Evolutionary conservation across 2,888 invertebrate genomes (phyloP).

Genomic region (Tetheella fluctuosa): DNA sequence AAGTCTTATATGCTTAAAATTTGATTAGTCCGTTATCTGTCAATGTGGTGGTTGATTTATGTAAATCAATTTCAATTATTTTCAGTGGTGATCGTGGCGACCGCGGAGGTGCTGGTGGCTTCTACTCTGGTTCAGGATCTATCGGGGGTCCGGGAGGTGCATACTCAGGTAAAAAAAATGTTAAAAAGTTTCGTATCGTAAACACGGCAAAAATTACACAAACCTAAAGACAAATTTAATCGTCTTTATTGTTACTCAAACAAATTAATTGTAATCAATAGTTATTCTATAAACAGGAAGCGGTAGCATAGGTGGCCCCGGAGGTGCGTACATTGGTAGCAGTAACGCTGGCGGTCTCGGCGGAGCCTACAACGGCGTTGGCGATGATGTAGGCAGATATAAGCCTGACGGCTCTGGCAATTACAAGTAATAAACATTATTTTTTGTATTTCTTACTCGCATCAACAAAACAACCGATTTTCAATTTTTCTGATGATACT

Average conservation of each 20-base stretch:
- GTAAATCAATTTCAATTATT: not conserved
- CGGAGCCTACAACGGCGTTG: slow-evolving; percentile 36
- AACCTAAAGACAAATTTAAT: too few relatives aligned
- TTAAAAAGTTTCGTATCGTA: too few relatives aligned
- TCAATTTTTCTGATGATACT: not conserved
- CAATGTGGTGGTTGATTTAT: not conserved
- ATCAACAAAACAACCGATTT: not conserved
- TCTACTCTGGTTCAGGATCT: slow-evolving; percentile 58
- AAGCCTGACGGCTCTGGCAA: slow-evolving; percentile 45
- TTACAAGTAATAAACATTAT: slow-evolving; percentile 39
- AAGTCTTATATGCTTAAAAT: too few relatives aligned
- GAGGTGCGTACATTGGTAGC: slow-evolving; percentile 35
- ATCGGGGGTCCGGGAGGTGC: slow-evolving; percentile 49
- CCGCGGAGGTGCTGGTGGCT: slow-evolving; percentile 68
- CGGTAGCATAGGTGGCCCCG: slow-evolving; percentile 37
- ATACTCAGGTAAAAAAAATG: slow-evolving; percentile 43
- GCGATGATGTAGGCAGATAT: slow-evolving; percentile 48
- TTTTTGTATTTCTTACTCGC: slow-evolving; percentile 19
- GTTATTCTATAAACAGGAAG: slow-evolving; percentile 11
- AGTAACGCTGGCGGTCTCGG: slow-evolving; percentile 20
- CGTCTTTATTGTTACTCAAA: too few relatives aligned
- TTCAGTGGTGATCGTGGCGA: slow-evolving; percentile 70
- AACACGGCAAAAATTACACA: too few relatives aligned
- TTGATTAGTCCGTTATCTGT: too few relatives aligned
- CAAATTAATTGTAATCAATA: not conserved